A percentile compares a stretch with the other conserved stretches of the same genome.
phyloP scores from a whole-genome alignment of 1,140 invertebrate species.

The Pectinophora gossypiella region DNA sequence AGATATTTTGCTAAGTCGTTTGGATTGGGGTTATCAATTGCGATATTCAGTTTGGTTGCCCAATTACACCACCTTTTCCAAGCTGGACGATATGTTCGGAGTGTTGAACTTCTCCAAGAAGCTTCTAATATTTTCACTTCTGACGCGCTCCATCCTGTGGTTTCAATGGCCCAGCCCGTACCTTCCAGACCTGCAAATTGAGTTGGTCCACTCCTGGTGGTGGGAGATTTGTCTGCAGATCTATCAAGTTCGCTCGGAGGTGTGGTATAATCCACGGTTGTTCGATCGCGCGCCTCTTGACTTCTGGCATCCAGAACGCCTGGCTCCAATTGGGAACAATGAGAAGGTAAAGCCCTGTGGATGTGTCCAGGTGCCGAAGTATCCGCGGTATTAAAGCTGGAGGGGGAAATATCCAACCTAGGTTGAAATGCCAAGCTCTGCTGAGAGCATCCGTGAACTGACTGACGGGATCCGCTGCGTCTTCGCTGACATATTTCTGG shows the following conservation, averaged over 20 bases:
- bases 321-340: constrained; percentile 6
- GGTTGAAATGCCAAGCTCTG: not conserved
- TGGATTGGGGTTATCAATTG: not conserved
- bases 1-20: not conserved
- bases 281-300: constrained; percentile 1
- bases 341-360: constrained; percentile 11
- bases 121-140: not conserved
- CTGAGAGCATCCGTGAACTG: not conserved
- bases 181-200: constrained; percentile 3
- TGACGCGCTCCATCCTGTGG: not conserved
- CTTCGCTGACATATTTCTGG: not conserved
- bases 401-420: constrained; percentile 3
- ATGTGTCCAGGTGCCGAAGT: constrained; percentile 25
- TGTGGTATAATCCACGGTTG: not conserved
- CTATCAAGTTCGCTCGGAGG: not conserved
- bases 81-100: not conserved
- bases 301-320: constrained; percentile 8
- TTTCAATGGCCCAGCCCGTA: not conserved
- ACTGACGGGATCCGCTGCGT: not conserved
- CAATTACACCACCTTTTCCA: constrained; percentile 1
- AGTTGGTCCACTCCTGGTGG: not conserved
- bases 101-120: not conserved
- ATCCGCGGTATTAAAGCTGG: constrained; percentile 19
- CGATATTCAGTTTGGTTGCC: not conserved
- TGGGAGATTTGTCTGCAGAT: not conserved